Evolutionary conservation across 1,140 invertebrate species (phyloP).

Genomic region (Chrysoperla carnea): DNA sequence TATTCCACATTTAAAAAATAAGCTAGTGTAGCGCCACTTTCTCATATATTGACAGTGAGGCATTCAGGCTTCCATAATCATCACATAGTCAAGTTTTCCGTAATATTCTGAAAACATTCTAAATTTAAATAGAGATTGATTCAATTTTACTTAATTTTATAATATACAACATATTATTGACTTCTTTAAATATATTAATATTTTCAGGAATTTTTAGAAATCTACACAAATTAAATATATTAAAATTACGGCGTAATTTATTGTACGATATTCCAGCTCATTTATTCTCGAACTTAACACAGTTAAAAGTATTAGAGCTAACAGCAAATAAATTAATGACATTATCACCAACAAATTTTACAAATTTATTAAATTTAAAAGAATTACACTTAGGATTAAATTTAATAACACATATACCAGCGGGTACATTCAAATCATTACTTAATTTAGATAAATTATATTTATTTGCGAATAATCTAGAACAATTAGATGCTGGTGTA

Average conservation of each 20-base stretch:
- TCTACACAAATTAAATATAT: slow-evolving; percentile 24
- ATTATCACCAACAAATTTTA: too few species aligned
- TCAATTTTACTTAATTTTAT: too few species aligned
- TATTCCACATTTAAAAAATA: too few species aligned
- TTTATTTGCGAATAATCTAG: slow-evolving; percentile 20
- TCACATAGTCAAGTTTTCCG: too few species aligned
- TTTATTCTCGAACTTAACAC: slow-evolving; percentile 23
- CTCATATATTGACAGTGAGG: too few species aligned
- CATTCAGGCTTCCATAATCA: too few species aligned
- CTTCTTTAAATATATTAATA: too few species aligned
- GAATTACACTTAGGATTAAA: slow-evolving; percentile 20
- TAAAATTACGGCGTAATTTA: slow-evolving; percentile 32
- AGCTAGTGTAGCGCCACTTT: too few species aligned
- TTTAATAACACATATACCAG: slow-evolving; percentile 15
- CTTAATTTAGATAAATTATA: slow-evolving; percentile 16
- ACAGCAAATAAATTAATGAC: slow-evolving; percentile 16
- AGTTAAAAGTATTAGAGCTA: slow-evolving; percentile 26
- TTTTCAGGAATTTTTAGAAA: slow-evolving; percentile 22
- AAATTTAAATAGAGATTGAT: too few species aligned
- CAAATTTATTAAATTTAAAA: not conserved
- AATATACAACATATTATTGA: too few species aligned
- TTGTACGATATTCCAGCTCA: slow-evolving; percentile 23
- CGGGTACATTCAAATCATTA: slow-evolving; percentile 14
- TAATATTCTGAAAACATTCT: too few species aligned
- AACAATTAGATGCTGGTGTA: slow-evolving; percentile 13